Percentiles rank a stretch among this genome's conserved stretches.
These are phyloP conservation scores for Acrobeloides nanus DNA, from an alignment of 2,888 invertebrate genomes.

Conservation along the genomic window DNA sequence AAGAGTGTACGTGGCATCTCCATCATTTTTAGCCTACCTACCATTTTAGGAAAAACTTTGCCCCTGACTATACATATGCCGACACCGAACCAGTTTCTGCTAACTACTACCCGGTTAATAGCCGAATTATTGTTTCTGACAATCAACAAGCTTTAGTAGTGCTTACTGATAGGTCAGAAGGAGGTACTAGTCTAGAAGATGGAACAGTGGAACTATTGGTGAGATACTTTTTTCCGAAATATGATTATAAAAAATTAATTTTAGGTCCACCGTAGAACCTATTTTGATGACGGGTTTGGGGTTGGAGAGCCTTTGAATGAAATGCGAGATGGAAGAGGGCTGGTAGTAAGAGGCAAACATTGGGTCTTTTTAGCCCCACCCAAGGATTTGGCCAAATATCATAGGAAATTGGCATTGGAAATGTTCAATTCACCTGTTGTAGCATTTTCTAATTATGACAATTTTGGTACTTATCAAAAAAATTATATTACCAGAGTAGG, in stretches of 20 bases:
- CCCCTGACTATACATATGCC: no score
- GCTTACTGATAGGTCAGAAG: slow-evolving; percentile 55
- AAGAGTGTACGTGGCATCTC: no score
- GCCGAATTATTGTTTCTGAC: slow-evolving; percentile 63
- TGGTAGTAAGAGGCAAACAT: slow-evolving; percentile 48
- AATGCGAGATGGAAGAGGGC: slow-evolving; percentile 56
- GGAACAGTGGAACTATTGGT: slow-evolving; percentile 49
- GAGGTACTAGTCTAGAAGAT: slow-evolving; percentile 34
- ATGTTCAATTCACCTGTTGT: slow-evolving; percentile 38
- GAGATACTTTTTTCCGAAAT: no score
- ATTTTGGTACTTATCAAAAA: slow-evolving; percentile 12
- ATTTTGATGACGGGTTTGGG: slow-evolving; percentile 84
- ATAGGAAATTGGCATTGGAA: slow-evolving; percentile 29
- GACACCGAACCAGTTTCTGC: slow-evolving; percentile 71
- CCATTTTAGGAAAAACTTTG: no score
- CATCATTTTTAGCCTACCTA: no score
- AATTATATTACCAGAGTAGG: no score
- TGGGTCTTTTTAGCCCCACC: no score
- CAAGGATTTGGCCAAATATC: slow-evolving; percentile 15
- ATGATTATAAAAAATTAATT: no score
- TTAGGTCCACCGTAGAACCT: slow-evolving; percentile 72
- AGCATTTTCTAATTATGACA: slow-evolving; percentile 24
- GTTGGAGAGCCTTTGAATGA: slow-evolving; percentile 86
- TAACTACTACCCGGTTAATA: slow-evolving; percentile 88
- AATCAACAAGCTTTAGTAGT: slow-evolving; percentile 52